Conservation (phyloP, 2,888 invertebrate genomes). For the Polylopha cassiicola region DNA sequence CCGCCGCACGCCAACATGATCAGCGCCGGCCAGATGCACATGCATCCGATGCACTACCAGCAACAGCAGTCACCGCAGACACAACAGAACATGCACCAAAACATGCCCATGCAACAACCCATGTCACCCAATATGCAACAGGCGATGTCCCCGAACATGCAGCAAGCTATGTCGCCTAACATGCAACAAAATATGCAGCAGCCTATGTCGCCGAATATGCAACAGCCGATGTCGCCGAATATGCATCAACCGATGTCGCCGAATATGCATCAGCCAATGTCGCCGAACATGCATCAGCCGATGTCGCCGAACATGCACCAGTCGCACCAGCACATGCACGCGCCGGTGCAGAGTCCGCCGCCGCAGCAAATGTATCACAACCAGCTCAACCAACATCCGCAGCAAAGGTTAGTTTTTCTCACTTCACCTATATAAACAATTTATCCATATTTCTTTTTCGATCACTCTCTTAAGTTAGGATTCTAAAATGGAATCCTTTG, state of each 20-base stretch:
- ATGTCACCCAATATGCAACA: conserved; percentile 30
- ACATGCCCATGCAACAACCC: conserved; percentile 29
- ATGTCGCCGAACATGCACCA: conserved; percentile 10
- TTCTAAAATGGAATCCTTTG: too few species aligned
- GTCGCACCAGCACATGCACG: conserved; percentile 17
- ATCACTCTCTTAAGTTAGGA: too few species aligned
- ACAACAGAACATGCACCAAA: conserved; percentile 27
- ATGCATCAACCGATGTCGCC: neutral
- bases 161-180: too few species aligned
- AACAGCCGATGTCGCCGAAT: conserved; percentile 7
- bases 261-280: conserved; percentile 7
- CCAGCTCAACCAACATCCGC: conserved; percentile 42
- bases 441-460: too few species aligned
- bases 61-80: conserved; percentile 42
- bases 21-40: conserved; percentile 24
- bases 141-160: conserved; percentile 14
- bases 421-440: neutral
- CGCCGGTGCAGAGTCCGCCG: conserved; percentile 25
- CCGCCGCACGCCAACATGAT: conserved; percentile 7
- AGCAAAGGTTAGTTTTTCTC: conserved; percentile 40
- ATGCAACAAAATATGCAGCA: conserved; percentile 15
- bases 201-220: conserved; percentile 18
- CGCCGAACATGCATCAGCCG: conserved; percentile 9
- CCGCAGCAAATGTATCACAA: conserved; percentile 36
- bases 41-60: conserved; percentile 73